Evolutionary conservation across 2,888 invertebrate genomes (phyloP).

Genomic region (Lasioglossum figueresi): DNA sequence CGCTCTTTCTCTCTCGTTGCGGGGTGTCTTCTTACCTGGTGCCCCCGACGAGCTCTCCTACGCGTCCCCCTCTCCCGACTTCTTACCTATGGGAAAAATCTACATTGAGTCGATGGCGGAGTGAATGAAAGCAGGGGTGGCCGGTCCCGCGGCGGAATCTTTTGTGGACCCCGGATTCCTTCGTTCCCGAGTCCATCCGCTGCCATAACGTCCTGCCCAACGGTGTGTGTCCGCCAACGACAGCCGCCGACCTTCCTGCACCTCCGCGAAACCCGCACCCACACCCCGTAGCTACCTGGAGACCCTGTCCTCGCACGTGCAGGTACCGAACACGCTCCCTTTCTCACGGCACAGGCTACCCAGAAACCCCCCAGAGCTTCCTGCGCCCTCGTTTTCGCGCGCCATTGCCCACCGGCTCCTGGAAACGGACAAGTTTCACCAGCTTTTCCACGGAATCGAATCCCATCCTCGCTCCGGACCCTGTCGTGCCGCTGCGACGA

Average conservation of each 20-base stretch:
- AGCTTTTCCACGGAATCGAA: not conserved
- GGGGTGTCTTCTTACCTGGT: constrained; percentile 80
- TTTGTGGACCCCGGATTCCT: constrained; percentile 78
- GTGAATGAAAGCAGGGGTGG: constrained; percentile 74
- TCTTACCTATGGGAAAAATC: constrained; percentile 79
- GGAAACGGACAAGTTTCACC: not conserved
- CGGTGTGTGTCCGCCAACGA: constrained; percentile 20
- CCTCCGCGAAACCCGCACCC: constrained; percentile 46
- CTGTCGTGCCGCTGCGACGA: not conserved
- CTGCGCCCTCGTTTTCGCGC: constrained; percentile 33
- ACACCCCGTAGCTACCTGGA: constrained; percentile 59
- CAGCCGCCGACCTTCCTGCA: constrained; percentile 44
- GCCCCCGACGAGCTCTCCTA: constrained; percentile 55
- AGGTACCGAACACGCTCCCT: constrained; percentile 47
- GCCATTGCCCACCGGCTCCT: not conserved
- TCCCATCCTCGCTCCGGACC: not conserved
- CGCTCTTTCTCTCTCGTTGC: constrained; percentile 37
- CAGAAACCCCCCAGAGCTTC: constrained; percentile 35
- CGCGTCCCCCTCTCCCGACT: not conserved
- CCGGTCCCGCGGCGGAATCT: constrained; percentile 74
- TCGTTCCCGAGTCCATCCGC: constrained; percentile 69
- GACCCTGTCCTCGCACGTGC: constrained; percentile 53
- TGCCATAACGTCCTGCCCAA: constrained; percentile 55
- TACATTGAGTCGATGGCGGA: constrained; percentile 77
- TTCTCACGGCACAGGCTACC: constrained; percentile 67